Evolutionary conservation across 2,888 invertebrate genomes (phyloP), one percentile per base, ranked within the genome.

Genomic region (Tetanocera ferruginea): DNA sequence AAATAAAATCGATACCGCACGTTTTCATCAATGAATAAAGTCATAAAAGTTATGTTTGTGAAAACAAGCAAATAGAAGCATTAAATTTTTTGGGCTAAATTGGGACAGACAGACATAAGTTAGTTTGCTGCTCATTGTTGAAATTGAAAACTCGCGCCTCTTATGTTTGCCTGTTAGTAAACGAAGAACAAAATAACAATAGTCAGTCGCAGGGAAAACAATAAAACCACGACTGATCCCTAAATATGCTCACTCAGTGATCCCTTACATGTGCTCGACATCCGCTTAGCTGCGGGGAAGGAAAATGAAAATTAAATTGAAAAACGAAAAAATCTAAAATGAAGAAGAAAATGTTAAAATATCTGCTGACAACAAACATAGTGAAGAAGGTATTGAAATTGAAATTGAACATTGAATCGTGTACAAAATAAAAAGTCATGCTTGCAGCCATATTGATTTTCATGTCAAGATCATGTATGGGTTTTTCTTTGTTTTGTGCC

Each of bases 211-310:
- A 49, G 28, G 9, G 5, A 37, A 60, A 23, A 62, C 62, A 76
- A 76, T 55, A 34, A 66, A 34, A 52, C 55, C 55, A 52, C 49
- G 37, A 67, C 34, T 34, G 75, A 66, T 75, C 67, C 62, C 60
- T 17, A 43, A 23, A 28, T 66, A 31, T 23, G 43, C 60, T 34
- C 62, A n/a, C 76, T 60, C 43, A 11, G 76, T 81, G 83, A 83
- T 83, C 81, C 81, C 80, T 76, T 80, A 83, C 83, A 83, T 83
- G 83, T 83, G 82, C 80, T 81, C 80, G 79, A 82, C 82, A 83
- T 83, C 83, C 83, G 83, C 80, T 83, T 37, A 14, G 8, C 25
- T 25, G 52, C 31, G 5, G 51, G 25, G 51, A 34, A 19, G 9
- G 51, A 49, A 60, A 66, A 75, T 52, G 17, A 37, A 34, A 34